phyloP scores from a whole-genome alignment of 2,888 invertebrate genomes.

The Temnothorax rugatulus region DNA sequence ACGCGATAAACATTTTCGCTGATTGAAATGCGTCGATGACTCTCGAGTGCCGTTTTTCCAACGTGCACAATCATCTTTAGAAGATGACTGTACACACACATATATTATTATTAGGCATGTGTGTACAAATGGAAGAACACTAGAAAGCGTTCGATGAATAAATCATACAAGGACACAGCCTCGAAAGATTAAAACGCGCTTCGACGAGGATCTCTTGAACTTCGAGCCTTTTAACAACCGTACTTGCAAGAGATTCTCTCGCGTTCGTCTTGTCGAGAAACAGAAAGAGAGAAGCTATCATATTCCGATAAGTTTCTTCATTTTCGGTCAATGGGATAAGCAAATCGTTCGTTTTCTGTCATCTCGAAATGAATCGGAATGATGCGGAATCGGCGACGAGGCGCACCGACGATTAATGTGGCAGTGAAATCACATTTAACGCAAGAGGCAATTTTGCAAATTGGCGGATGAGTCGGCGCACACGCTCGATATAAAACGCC shows the following conservation, averaged over 20 bases:
- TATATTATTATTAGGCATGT: slow-evolving; percentile 3
- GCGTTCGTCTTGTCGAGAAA: not conserved
- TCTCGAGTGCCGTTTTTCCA: slow-evolving; percentile 57
- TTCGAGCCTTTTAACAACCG: slow-evolving; percentile 32
- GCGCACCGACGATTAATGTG: not conserved
- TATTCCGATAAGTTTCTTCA: not conserved
- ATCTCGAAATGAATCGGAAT: not conserved
- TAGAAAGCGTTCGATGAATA: slow-evolving; percentile 58
- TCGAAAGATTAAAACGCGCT: slow-evolving; percentile 55
- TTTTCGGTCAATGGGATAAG: not conserved
- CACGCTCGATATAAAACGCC: slow-evolving; percentile 18
- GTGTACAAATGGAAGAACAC: slow-evolving; percentile 47
- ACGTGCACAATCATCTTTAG: slow-evolving; percentile 33
- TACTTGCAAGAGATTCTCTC: not conserved
- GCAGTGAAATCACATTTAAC: slow-evolving; percentile 4
- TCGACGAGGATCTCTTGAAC: slow-evolving; percentile 33
- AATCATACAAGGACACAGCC: slow-evolving; percentile 58
- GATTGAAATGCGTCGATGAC: slow-evolving; percentile 47
- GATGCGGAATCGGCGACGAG: not conserved
- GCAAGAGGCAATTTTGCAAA: slow-evolving; percentile 52
- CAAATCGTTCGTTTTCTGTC: not conserved
- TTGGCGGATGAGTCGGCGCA: slow-evolving; percentile 5
- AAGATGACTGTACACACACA: slow-evolving; percentile 11
- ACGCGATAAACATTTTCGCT: slow-evolving; percentile 37
- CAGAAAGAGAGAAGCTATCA: not conserved